Conservation (phyloP, 37 sponge, comb jelly and placozoan genomes). For the Dysidea cf. avara region DNA sequence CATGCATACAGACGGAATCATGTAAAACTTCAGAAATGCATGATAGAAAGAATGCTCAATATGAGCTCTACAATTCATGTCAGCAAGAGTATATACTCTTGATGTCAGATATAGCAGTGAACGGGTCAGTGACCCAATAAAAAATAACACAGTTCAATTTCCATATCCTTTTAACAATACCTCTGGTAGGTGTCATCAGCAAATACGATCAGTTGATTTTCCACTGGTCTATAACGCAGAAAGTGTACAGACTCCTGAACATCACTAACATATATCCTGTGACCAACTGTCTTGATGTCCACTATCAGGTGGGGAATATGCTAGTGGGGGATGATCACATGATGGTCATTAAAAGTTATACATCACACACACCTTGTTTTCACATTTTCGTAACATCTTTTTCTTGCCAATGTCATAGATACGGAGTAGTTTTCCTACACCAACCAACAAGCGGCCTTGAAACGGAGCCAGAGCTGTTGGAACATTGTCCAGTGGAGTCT, state of each 20-base stretch:
- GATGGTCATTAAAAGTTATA: too few species aligned
- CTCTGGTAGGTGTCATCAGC: conserved; percentile 92
- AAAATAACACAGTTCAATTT: too few species aligned
- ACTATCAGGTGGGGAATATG: conserved; percentile 90
- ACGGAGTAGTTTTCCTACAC: conserved; percentile 85
- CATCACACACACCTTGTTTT: conserved; percentile 77
- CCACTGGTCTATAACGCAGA: conserved; percentile 78
- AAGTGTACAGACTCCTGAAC: conserved; percentile 95
- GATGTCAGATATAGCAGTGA: too few species aligned
- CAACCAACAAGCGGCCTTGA: conserved; percentile 92
- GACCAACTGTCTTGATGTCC: conserved; percentile 76
- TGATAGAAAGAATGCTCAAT: too few species aligned
- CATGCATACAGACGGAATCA: too few species aligned
- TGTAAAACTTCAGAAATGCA: too few species aligned
- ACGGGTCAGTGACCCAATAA: too few species aligned
- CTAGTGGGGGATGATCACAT: conserved; percentile 6
- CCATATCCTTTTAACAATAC: too few species aligned
- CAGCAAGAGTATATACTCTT: too few species aligned
- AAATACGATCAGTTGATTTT: conserved; percentile 93
- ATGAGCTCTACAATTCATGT: too few species aligned
- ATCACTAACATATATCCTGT: conserved; percentile 87
- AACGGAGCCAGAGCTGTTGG: conserved; percentile 88
- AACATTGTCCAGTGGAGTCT: conserved; percentile 92
- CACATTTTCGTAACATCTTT: conserved; percentile 97
- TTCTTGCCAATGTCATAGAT: conserved; percentile 97